Base-by-base conservation (phyloP, 2,888 invertebrate species). In the Sinopyrophorus schimmeli region DNA sequence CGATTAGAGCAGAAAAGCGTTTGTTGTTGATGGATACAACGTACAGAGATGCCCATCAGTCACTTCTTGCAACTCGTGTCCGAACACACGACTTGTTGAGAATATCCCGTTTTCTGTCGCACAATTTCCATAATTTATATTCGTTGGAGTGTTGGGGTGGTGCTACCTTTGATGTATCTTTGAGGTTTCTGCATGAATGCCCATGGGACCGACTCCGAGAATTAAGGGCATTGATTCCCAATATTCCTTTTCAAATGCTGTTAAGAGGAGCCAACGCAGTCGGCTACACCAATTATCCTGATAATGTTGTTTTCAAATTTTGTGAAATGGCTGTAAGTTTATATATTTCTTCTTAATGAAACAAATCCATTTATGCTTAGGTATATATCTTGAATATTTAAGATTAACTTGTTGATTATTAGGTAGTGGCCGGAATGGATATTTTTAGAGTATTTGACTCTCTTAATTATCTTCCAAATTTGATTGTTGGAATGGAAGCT, bases 181-280 rank as follows among this genome's bases (percentile, higher is more conserved):
- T 99, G 64, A 79, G 91, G 60, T 99, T 99, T 77, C 80, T 99
- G 3, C 97, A 98, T 77, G 99, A 99, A 74, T 98, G 98, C 66
- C 99, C 99, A 0, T 99, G 99, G 99, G 96, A 99, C 70, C 81
- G 99, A 28, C 77, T 99, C 56, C 90, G 90, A 63, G 87, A 89
- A 58, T 92, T 99, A 89, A 82, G 99, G 7, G 84, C 86, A 59
- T 70, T 84, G 57, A 93, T 99, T 68, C 99, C 99, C 2, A 97
- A 98, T 78, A 89, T 97, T 69, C 99, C 99, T 14, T 99, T 99
- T 84, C 99, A 98, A 77, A 99, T 99, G 97, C 77, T 99, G 60
- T 77, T 99, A 51, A 81, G 99, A 50, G 99, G 99, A 2, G 98
- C 99, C 30, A 99, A 98, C 74, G 98, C 96, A 20, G 98, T 99